A percentile compares a stretch with the other conserved stretches of the same genome.
These are phyloP conservation scores for Papilio polyxenes DNA, from an alignment of 1,140 invertebrate species.

Conservation along the genomic window DNA sequence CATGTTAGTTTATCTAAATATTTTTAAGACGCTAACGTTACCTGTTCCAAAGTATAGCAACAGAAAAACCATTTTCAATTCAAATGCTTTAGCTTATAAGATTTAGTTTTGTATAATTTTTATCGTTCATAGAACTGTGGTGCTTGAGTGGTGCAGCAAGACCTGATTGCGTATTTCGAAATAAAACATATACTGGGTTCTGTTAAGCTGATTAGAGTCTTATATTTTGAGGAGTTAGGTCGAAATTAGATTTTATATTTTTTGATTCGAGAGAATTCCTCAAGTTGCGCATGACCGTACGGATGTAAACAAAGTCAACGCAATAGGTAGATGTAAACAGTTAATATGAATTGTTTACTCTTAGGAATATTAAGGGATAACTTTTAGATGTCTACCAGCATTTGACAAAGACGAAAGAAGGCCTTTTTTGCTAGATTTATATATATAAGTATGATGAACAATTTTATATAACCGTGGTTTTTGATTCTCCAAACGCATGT, in stretches of 20 bases:
- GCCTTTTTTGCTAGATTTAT: too few species aligned
- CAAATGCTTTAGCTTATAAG: not conserved
- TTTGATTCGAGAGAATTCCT: constrained; percentile 34
- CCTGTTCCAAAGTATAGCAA: not conserved
- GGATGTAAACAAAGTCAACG: constrained; percentile 36
- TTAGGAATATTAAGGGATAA: not conserved
- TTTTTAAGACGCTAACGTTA: constrained; percentile 32
- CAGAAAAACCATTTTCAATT: not conserved
- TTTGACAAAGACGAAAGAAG: too few species aligned
- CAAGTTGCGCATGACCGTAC: constrained; percentile 22
- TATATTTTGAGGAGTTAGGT: not conserved
- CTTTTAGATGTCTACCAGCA: not conserved
- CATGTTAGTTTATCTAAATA: not conserved
- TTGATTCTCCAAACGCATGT: too few species aligned
- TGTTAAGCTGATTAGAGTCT: not conserved
- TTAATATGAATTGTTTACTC: not conserved
- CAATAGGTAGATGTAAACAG: constrained; percentile 20
- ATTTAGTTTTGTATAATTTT: not conserved
- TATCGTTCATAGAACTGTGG: not conserved
- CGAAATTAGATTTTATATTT: not conserved
- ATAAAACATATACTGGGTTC: constrained; percentile 4
- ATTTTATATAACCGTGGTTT: too few species aligned
- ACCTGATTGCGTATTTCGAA: constrained; percentile 31
- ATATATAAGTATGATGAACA: too few species aligned
- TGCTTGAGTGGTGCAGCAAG: not conserved